These are phyloP conservation scores for Diorhabda sublineata DNA, from an alignment of 1,140 invertebrate species.

Conservation along the genomic window DNA sequence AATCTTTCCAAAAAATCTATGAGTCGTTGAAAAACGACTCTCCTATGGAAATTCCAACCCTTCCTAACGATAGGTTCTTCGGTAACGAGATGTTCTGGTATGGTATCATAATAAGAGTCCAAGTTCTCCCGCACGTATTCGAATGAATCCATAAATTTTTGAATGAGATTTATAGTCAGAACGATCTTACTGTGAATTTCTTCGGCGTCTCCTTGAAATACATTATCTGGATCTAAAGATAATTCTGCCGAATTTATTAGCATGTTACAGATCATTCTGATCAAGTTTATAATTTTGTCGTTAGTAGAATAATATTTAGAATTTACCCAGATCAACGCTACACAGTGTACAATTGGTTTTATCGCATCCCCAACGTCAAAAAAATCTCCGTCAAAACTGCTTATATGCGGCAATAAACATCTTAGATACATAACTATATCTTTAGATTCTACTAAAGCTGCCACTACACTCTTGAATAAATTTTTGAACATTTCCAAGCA, in stretches of 20 bases:
- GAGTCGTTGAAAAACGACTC: slow-evolving; percentile 67
- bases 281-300: slow-evolving; percentile 65
- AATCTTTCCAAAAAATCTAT: slow-evolving; percentile 63
- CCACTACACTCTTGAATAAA: slow-evolving; percentile 51
- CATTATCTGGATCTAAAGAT: slow-evolving; percentile 54
- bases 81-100: not conserved
- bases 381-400: slow-evolving; percentile 69
- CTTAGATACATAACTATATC: slow-evolving; percentile 64
- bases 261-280: slow-evolving; percentile 74
- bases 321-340: slow-evolving; percentile 79
- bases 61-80: slow-evolving; percentile 42
- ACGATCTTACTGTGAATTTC: slow-evolving; percentile 56
- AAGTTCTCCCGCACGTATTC: slow-evolving; percentile 55
- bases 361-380: slow-evolving; percentile 58
- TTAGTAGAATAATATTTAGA: slow-evolving; percentile 78
- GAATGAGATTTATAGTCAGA: slow-evolving; percentile 49
- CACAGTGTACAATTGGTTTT: slow-evolving; percentile 58
- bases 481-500: slow-evolving; percentile 60
- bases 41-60: slow-evolving; percentile 69
- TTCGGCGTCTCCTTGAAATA: slow-evolving; percentile 70
- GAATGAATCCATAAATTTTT: slow-evolving; percentile 49
- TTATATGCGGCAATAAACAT: slow-evolving; percentile 59
- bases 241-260: slow-evolving; percentile 61
- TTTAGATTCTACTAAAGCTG: slow-evolving; percentile 56
- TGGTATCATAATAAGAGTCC: slow-evolving; percentile 47